Evolutionary conservation across 2,797 vertebrate genomes (phyloP).

Genomic region (Distichodus sexfasciatus): DNA sequence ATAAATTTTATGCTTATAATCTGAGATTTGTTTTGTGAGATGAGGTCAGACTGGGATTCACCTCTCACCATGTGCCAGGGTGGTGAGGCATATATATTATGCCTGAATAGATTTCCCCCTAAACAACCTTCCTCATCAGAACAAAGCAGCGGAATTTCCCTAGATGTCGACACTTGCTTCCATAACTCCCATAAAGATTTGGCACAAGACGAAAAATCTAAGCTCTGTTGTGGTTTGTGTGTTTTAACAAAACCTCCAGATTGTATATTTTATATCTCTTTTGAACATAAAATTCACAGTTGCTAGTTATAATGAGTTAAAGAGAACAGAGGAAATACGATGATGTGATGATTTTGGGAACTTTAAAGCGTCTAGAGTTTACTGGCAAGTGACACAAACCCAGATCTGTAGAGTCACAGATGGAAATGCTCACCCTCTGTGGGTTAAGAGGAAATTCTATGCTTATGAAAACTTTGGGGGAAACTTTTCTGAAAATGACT

Average conservation of each 20-base stretch:
- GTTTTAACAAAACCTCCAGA: no score
- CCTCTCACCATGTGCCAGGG: conserved; percentile 19
- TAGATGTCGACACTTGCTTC: neutral
- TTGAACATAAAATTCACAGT: no score
- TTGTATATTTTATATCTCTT: no score
- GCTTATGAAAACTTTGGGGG: conserved; percentile 2
- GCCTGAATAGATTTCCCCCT: neutral
- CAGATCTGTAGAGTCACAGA: no score
- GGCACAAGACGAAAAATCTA: neutral
- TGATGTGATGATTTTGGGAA: no score
- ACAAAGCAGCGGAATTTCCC: conserved; percentile 13
- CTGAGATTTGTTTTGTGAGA: neutral
- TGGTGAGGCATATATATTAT: neutral
- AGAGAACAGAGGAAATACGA: no score
- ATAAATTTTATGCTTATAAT: no score
- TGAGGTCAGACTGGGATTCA: conserved; percentile 8
- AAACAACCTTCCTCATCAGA: neutral
- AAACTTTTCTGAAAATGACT: conserved; percentile 31
- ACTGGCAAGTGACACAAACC: no score
- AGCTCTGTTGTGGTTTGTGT: no score
- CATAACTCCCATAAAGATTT: neutral
- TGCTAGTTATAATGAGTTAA: no score
- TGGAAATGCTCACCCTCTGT: neutral
- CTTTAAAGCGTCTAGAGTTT: no score
- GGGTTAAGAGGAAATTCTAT: conserved; percentile 1